Evolutionary conservation across 2,888 invertebrate genomes (phyloP), one percentile per base, ranked within the genome.

Genomic region (Sarcophaga variegata): DNA sequence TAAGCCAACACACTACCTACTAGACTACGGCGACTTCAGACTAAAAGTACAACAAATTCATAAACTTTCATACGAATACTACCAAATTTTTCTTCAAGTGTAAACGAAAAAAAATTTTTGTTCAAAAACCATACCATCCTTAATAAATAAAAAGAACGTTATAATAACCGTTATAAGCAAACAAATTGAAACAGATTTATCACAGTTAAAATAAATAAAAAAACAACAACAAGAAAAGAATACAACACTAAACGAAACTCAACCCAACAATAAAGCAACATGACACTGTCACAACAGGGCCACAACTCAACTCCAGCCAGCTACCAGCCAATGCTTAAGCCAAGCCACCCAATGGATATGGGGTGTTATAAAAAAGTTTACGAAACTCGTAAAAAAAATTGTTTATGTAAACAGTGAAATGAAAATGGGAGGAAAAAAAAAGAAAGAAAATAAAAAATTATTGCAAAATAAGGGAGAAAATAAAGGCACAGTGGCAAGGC

Each of bases 361-460:
- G 90, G 90, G 91, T 92, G 92, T 91, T 90, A 91, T 92, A 91
- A 92, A 92, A 92, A 92, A 90, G 91, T 92, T 92, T 91, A 92
- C 90, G 37, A 10, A 90, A 89, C 89, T 90, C 88, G 88, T 84
- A 85, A 89, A 88, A 37, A 37, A 88, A 81, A 81, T 85, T 79
- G 76, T 82, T 84, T 87, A 82, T 85, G 70, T 72, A 79, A 84
- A 81, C 70, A 79, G 49, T 45, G 78, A 81, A 74, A 81, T 54
- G 54, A 54, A 54, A 54, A 54, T 54, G 54, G 54, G 54, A 17
- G 17, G 54, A 79, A 49, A 74, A 64, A 59, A 64, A 45, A 63
- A 59, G 2, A 66, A 59, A 22, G 20, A 49, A 6, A 20, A 45
- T 14, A 37, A 54, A 71, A 77, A 82, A 76, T 64, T 64, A 67